A percentile compares a stretch with the other conserved stretches of the same genome.
Conservation (phyloP, 2,113 vertebrate genomes). For the Oreocharis arfaki region DNA sequence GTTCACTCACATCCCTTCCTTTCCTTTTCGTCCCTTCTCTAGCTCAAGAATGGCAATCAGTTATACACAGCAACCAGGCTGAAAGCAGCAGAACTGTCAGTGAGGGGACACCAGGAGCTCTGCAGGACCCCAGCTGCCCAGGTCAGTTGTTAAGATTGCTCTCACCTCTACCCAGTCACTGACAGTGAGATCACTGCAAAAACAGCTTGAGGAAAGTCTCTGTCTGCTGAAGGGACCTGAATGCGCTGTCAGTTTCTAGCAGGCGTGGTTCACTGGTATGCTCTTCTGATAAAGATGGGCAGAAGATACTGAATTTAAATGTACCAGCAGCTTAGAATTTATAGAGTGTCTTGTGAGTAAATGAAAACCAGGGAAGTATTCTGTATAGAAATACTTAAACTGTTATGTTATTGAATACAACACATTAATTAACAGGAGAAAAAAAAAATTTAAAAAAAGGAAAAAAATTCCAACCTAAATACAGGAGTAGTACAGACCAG, state of each 20-base stretch:
- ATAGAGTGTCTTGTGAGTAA: background rate
- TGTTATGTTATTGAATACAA: background rate
- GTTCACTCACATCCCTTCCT: background rate
- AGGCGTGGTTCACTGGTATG: background rate
- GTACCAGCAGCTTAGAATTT: background rate
- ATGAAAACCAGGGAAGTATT: background rate
- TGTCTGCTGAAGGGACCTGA: background rate
- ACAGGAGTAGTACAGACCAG: background rate
- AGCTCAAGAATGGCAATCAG: constrained; percentile 38
- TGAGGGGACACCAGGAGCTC: background rate
- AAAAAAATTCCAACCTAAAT: background rate
- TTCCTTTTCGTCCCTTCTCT: background rate
- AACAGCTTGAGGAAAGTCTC: background rate
- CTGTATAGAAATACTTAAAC: background rate
- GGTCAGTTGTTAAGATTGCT: constrained; percentile 44
- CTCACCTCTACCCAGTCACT: background rate
- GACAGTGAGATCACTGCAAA: background rate
- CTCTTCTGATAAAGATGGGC: background rate
- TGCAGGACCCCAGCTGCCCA: constrained; percentile 44
- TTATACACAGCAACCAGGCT: constrained; percentile 64
- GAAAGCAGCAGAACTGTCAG: constrained; percentile 61
- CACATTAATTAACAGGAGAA: background rate
- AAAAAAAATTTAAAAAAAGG: background rate
- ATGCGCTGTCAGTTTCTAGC: background rate
- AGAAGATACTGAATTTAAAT: background rate